Percentiles rank a stretch among this genome's conserved stretches.
Conservation (phyloP, 2,797 vertebrate genomes). For the Phoebastria nigripes region DNA sequence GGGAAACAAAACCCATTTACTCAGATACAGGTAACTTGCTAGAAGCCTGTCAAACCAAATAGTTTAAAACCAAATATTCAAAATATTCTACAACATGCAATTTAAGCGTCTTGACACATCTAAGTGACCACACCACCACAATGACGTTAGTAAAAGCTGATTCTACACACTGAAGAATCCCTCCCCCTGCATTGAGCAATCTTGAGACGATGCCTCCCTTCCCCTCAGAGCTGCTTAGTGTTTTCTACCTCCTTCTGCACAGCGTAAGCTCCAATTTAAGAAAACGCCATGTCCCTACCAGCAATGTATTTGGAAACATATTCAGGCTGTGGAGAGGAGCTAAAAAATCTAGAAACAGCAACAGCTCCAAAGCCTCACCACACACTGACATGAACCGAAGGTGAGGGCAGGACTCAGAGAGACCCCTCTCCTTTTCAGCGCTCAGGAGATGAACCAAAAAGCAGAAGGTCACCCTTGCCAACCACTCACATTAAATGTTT, state of each 20-base stretch:
- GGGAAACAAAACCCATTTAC: background rate
- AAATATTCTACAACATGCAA: background rate
- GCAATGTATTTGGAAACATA: fast-evolving
- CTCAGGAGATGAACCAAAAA: background rate
- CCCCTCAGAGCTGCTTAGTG: background rate
- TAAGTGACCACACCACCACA: background rate
- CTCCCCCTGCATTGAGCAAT: background rate
- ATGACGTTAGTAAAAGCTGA: background rate
- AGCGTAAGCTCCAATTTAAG: fast-evolving
- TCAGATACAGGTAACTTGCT: fast-evolving
- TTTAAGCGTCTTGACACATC: background rate
- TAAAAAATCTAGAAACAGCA: background rate
- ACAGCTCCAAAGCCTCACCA: background rate
- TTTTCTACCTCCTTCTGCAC: background rate
- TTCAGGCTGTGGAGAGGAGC: background rate
- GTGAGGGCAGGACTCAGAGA: background rate
- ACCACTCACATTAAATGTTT: background rate
- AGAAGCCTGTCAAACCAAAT: background rate
- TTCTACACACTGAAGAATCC: background rate
- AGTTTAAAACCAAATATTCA: background rate
- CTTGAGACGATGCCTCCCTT: background rate
- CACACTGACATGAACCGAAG: fast-evolving
- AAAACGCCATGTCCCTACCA: fast-evolving
- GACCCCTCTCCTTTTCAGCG: background rate
- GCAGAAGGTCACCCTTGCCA: background rate